Evolutionary conservation across 2,888 invertebrate genomes (phyloP).

Genomic region (Odontothrips loti): DNA sequence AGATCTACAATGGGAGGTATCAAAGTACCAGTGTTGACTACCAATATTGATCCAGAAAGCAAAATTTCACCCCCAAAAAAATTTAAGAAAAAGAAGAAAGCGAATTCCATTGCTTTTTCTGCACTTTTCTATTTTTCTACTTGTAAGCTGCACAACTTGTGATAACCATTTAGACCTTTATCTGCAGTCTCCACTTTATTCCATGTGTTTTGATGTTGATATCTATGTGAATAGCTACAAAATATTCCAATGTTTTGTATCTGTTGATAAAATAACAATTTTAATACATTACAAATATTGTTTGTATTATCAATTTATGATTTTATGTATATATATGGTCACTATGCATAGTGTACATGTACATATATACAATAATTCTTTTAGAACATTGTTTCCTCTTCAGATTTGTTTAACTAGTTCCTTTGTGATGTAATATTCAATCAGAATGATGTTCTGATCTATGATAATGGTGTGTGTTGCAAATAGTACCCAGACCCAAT

Average conservation of each 20-base stretch:
- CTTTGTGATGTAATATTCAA: not conserved
- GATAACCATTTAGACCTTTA: constrained; percentile 29
- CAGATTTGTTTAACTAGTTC: constrained; percentile 5
- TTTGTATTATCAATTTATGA: constrained; percentile 1
- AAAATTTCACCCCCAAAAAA: not conserved
- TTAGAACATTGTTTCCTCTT: not conserved
- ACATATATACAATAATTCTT: not conserved
- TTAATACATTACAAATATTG: constrained; percentile 19
- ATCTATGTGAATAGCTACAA: constrained; percentile 19
- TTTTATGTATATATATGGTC: constrained; percentile 13
- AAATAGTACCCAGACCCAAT: not conserved
- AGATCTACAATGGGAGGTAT: not conserved
- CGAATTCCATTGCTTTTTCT: constrained; percentile 30
- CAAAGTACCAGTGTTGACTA: not conserved
- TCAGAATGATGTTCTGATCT: not conserved
- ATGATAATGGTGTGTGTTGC: not conserved
- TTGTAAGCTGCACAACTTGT: constrained; percentile 35
- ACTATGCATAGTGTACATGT: not conserved
- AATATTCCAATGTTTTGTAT: constrained; percentile 9
- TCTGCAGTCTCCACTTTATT: constrained; percentile 27
- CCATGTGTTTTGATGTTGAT: constrained; percentile 23
- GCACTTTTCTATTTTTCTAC: constrained; percentile 36
- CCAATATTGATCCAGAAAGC: not conserved
- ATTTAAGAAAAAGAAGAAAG: not conserved
- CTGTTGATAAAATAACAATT: constrained; percentile 15